Conservation (phyloP, 1,140 invertebrate genomes). For the Carcinoscorpius rotundicauda region DNA sequence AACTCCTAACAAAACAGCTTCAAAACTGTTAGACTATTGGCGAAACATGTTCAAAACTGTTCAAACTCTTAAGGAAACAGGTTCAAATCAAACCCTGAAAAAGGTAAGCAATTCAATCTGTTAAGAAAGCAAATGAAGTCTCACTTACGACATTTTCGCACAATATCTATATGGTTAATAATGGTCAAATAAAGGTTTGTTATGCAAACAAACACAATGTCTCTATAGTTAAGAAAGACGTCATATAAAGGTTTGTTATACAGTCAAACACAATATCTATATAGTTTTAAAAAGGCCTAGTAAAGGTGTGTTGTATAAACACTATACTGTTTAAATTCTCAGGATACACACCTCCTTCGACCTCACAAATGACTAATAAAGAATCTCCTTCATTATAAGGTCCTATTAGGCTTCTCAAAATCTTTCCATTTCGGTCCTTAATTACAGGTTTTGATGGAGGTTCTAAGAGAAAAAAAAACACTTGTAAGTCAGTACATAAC, state of each 20-base stretch:
- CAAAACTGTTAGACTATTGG: background rate
- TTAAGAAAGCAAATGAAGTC: too few relatives aligned
- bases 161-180: too few relatives aligned
- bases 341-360: constrained; percentile 60
- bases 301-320: too few relatives aligned
- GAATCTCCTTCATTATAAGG: constrained; percentile 76
- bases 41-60: background rate
- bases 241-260: too few relatives aligned
- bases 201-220: too few relatives aligned
- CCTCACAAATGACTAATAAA: constrained; percentile 70
- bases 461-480: constrained; percentile 8
- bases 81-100: background rate
- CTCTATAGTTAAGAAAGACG: too few relatives aligned
- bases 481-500: too few relatives aligned
- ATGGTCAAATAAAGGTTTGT: too few relatives aligned
- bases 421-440: constrained; percentile 41
- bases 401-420: constrained; percentile 61
- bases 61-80: background rate
- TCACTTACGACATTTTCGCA: too few relatives aligned
- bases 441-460: constrained; percentile 17
- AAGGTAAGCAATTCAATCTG: too few relatives aligned
- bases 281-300: too few relatives aligned
- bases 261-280: too few relatives aligned
- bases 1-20: background rate
- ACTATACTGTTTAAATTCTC: background rate